Conservation (phyloP, 2,888 invertebrate genomes). For the Himalopsyche tibetana region DNA sequence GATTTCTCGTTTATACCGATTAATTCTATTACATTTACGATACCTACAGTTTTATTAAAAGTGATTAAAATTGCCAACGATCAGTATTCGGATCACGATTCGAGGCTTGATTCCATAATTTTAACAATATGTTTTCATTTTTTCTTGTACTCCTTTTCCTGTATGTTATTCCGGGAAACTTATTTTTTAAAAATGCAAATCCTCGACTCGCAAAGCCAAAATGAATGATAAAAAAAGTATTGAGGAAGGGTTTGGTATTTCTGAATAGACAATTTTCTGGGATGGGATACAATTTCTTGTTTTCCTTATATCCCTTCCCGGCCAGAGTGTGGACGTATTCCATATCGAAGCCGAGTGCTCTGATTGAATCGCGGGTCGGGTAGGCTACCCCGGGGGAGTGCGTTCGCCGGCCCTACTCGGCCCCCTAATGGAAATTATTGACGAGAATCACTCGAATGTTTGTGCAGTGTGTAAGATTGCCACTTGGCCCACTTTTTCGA, state of each 20-base stretch:
- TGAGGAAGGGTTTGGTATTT: neutral
- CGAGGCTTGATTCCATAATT: too few relatives aligned
- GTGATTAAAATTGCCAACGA: too few relatives aligned
- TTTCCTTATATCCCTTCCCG: neutral
- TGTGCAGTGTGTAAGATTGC: constrained; percentile 43
- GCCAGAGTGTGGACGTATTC: neutral
- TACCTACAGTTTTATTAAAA: too few relatives aligned
- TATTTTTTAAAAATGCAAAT: too few relatives aligned
- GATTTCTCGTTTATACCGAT: too few relatives aligned
- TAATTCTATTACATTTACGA: too few relatives aligned
- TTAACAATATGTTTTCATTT: too few relatives aligned
- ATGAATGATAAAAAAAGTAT: too few relatives aligned
- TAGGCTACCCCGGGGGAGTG: constrained; percentile 33
- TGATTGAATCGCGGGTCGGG: constrained; percentile 50
- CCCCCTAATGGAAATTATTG: constrained; percentile 48
- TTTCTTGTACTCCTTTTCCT: too few relatives aligned
- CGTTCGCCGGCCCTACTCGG: constrained; percentile 36
- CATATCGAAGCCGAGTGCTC: neutral
- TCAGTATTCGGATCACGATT: too few relatives aligned
- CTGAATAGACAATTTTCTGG: constrained; percentile 3
- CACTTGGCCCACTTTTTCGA: constrained; percentile 32
- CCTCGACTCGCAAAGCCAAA: too few relatives aligned
- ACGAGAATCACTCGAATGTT: constrained; percentile 43
- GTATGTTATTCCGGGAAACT: too few relatives aligned
- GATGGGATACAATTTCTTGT: neutral